phyloP scores from a whole-genome alignment of 2,797 vertebrate genomes.

The Aselliscus stoliczkanus region DNA sequence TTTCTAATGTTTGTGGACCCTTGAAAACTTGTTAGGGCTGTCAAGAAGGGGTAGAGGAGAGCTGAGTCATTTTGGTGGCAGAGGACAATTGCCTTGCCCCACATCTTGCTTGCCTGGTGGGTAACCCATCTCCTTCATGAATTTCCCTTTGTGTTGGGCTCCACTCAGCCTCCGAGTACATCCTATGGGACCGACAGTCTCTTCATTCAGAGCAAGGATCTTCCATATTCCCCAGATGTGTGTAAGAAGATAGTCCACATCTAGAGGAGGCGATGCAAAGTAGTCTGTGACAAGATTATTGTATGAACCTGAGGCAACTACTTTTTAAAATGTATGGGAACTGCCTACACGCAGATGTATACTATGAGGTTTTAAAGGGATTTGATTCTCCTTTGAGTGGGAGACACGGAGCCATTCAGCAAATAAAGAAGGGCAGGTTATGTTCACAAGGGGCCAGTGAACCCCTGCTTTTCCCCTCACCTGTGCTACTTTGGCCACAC shows the following conservation, averaged over 20 bases:
- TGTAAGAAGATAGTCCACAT: neutral
- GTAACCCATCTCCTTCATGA: neutral
- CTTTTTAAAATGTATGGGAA: neutral
- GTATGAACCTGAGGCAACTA: neutral
- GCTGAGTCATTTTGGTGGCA: neutral
- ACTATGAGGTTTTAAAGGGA: neutral
- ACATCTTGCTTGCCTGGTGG: neutral
- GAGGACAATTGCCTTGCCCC: neutral
- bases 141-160: neutral
- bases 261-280: neutral
- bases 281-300: neutral
- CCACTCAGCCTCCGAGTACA: neutral
- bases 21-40: neutral
- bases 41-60: neutral
- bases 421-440: neutral
- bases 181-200: accelerated
- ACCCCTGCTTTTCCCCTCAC: neutral
- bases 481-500: neutral
- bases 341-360: neutral
- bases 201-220: neutral
- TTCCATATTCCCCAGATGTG: neutral
- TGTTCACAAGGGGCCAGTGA: neutral
- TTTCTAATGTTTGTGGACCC: neutral
- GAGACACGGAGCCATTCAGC: neutral
- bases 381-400: neutral